Conservation (phyloP, 2,797 vertebrate genomes). For the Tenualosa ilisha region DNA sequence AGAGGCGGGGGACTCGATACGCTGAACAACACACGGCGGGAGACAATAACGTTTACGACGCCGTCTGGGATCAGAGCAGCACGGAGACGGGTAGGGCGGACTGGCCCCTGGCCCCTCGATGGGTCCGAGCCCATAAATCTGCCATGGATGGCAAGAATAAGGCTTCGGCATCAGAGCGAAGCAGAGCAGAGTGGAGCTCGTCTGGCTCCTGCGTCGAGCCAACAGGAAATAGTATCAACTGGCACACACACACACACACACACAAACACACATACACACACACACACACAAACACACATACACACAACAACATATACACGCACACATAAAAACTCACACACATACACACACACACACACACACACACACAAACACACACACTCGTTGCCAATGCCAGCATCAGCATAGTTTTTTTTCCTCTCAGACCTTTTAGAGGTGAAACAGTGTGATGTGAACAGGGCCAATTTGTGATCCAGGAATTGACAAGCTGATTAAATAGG, state of each 20-base stretch:
- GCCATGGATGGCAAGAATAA: neutral
- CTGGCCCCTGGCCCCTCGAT: neutral
- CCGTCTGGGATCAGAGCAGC: no score
- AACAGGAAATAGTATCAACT: neutral
- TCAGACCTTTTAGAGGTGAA: neutral
- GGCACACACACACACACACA: neutral
- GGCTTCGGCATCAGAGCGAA: no score
- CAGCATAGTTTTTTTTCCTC: neutral
- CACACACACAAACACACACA: neutral
- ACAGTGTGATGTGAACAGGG: neutral
- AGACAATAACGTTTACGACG: neutral
- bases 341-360: neutral
- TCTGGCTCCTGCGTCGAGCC: neutral
- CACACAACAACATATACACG: neutral
- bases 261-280: no score
- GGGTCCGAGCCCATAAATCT: neutral
- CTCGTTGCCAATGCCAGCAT: neutral
- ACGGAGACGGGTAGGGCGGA: neutral
- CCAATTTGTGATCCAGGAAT: conserved; percentile 14
- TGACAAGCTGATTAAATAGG: conserved; percentile 19
- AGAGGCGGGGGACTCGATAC: neutral
- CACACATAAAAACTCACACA: neutral
- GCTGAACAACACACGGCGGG: neutral
- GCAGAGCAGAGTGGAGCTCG: neutral
- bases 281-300: no score